Conservation (phyloP, 2,113 vertebrate species). For the Scatophagus argus region DNA sequence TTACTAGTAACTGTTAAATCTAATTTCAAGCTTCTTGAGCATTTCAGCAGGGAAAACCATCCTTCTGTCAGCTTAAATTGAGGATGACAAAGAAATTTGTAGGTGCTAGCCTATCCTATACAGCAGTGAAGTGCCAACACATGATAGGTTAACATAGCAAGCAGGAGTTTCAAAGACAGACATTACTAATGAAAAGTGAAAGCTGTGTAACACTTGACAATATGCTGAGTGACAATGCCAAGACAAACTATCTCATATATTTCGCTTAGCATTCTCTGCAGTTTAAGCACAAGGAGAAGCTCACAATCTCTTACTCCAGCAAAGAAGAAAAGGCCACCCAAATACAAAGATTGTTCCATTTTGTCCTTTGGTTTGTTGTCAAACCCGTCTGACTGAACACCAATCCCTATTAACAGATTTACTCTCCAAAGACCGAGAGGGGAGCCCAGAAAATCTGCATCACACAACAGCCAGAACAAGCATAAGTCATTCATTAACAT, state of each 20-base stretch:
- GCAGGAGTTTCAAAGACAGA: slow-evolving; percentile 41
- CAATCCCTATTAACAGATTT: slow-evolving; percentile 74
- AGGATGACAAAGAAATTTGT: slow-evolving; percentile 6
- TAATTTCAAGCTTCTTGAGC: not conserved
- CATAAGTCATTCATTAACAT: slow-evolving; percentile 71
- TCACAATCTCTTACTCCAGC: slow-evolving; percentile 17
- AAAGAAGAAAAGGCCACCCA: slow-evolving; percentile 12
- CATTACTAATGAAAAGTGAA: slow-evolving; percentile 49
- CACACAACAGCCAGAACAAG: slow-evolving; percentile 60
- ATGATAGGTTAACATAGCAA: slow-evolving; percentile 35
- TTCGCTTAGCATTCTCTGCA: slow-evolving; percentile 30
- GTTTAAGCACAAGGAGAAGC: slow-evolving; percentile 33
- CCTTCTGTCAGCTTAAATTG: not conserved
- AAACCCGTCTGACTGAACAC: slow-evolving; percentile 55
- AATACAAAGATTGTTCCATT: slow-evolving; percentile 30
- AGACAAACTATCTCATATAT: slow-evolving; percentile 26
- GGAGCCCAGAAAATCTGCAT: slow-evolving; percentile 50
- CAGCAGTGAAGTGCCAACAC: slow-evolving; percentile 35
- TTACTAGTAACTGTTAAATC: no score
- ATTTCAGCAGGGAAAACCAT: slow-evolving; percentile 2
- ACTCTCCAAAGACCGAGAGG: slow-evolving; percentile 47
- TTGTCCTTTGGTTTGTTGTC: slow-evolving; percentile 42
- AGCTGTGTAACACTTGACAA: slow-evolving; percentile 28
- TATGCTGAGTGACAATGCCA: slow-evolving; percentile 27
- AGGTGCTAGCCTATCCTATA: not conserved